Base-by-base conservation (phyloP, 2,888 invertebrate species). In the Ceramica pisi region DNA sequence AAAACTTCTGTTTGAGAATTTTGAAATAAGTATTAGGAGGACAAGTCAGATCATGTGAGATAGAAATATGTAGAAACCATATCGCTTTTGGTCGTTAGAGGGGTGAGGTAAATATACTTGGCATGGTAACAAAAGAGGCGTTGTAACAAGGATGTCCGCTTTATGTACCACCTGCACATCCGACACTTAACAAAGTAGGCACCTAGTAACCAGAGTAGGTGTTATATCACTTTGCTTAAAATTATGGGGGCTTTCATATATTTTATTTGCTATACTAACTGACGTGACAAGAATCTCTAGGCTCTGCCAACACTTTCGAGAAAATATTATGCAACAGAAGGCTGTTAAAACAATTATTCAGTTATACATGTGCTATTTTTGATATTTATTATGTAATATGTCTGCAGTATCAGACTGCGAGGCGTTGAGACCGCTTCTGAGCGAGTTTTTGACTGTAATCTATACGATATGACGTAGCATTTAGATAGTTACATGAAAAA, bases 351-450 rank as follows among this genome's bases (percentile, higher is more conserved):
- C 67, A 75, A 67, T 5, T 76, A 76, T 76, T 75, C 60, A 35
- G 51, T 50, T 68, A 73, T 63, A 75, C 51, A 71, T 79, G 70
- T 75, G 55, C 72, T 78, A 75, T 82, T 82, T 81, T 77, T 73
- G 26, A 63, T 63, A 71, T 57, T 35, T 19, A 66, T 92, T 89
- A 89, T 70, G 69, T 86, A 90, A 92, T 74, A 51, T 78, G 89
- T 90, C 88, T 90, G 83, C 78, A 73, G 63, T 56, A 51, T 80
- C 88, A 92, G 93, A 92, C 92, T 84, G 92, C 90, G 77, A 78
- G 92, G 86, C 91, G 89, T 78, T 83, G 59, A 56, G 16, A 59
- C 56, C 57, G 44, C 51, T 56, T 64, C 62, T 63, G 46, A 65
- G 48, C 38, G 23, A 66, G 26, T 55, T 71, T 70, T 23, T 21